Evolutionary conservation across 2,113 vertebrate genomes (phyloP).

Genomic region (Eidolon helvum): DNA sequence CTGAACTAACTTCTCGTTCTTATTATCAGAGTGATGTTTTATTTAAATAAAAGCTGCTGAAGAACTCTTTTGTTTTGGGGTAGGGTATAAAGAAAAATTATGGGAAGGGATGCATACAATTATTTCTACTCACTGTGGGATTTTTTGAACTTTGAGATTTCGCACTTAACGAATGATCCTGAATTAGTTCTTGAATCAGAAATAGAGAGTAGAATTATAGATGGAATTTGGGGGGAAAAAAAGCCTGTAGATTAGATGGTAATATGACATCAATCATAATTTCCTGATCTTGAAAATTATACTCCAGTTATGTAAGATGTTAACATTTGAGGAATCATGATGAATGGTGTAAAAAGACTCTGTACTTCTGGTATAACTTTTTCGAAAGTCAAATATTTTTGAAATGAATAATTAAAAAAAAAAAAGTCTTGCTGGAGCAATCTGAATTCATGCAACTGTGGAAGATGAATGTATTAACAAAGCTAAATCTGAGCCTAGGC

Average conservation of each 20-base stretch:
- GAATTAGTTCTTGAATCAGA: neutral
- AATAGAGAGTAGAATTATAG: neutral
- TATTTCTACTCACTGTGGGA: neutral
- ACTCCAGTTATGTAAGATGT: neutral
- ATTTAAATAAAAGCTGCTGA: conserved; percentile 41
- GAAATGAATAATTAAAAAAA: neutral
- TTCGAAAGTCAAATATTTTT: neutral
- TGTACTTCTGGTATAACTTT: neutral
- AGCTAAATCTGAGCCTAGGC: neutral
- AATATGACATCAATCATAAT: neutral
- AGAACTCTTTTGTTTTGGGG: conserved; percentile 8
- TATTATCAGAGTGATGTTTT: conserved; percentile 44
- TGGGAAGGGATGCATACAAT: neutral
- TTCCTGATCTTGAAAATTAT: conserved; percentile 29
- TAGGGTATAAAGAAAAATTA: neutral
- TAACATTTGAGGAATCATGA: neutral
- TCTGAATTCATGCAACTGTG: neutral
- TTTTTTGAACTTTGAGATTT: neutral
- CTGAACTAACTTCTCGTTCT: conserved; percentile 43
- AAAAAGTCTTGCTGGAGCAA: neutral
- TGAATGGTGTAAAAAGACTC: neutral
- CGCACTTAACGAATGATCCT: neutral
- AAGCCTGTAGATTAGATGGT: neutral
- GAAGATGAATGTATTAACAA: neutral
- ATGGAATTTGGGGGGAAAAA: neutral